These are phyloP conservation scores for Alligator mississippiensis DNA, from an alignment of 2,113 vertebrate species.

Conservation along the genomic window DNA sequence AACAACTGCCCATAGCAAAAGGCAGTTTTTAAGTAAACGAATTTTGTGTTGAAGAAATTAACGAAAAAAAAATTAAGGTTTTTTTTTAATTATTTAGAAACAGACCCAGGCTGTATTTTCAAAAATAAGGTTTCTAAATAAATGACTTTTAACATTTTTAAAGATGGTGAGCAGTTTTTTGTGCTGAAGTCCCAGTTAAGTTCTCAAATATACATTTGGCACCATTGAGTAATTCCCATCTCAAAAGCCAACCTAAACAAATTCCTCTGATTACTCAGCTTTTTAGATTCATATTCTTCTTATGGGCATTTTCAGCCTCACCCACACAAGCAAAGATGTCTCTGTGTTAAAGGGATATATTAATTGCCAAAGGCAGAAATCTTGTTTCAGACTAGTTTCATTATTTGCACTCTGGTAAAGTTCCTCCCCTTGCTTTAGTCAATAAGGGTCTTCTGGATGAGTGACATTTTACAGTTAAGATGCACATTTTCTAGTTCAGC, in stretches of 20 bases:
- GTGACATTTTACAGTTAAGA: neutral
- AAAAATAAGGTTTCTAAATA: neutral
- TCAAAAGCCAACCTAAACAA: neutral
- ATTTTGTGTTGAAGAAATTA: no score
- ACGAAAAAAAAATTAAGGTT: no score
- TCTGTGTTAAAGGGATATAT: no score
- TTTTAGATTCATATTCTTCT: no score
- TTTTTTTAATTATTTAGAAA: neutral
- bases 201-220: neutral
- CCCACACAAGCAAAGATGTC: no score
- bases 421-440: neutral
- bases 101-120: neutral
- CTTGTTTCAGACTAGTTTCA: neutral
- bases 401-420: constrained; percentile 1
- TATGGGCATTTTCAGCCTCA: no score
- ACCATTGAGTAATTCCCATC: neutral
- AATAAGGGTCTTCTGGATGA: neutral
- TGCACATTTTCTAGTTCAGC: neutral
- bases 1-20: no score
- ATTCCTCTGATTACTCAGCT: no score
- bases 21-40: no score
- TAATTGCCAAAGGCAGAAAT: no score
- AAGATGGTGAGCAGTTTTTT: neutral
- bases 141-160: neutral
- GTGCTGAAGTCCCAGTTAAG: neutral